Evolutionary conservation across 2,113 vertebrate species (phyloP).

Genomic region (Chunga burmeisteri): DNA sequence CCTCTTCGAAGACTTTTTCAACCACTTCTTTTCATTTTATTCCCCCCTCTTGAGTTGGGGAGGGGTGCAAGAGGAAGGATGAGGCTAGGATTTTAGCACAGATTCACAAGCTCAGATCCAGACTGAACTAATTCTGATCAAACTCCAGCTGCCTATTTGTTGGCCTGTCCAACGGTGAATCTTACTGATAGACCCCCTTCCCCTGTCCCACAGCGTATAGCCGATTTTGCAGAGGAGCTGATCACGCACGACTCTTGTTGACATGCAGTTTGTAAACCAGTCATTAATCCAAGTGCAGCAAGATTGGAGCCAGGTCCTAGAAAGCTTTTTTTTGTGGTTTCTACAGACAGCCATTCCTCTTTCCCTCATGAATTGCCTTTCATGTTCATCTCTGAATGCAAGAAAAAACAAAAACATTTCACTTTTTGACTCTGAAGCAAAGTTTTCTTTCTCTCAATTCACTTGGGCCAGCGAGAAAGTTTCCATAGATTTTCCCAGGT

Average conservation of each 20-base stretch:
- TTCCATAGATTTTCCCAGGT: slow-evolving; percentile 32
- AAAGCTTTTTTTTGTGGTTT: slow-evolving; percentile 22
- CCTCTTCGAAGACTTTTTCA: neutral
- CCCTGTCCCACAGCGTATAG: neutral
- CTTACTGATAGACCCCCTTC: neutral
- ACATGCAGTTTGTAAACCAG: neutral
- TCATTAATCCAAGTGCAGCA: neutral
- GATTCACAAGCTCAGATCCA: neutral
- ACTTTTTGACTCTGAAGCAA: neutral
- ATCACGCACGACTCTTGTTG: neutral
- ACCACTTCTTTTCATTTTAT: neutral
- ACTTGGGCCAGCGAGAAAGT: neutral
- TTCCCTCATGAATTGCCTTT: neutral
- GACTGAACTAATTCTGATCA: neutral
- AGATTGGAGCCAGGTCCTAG: slow-evolving; percentile 6
- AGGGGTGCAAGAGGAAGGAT: neutral
- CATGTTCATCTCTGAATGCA: neutral
- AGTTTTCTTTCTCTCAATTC: neutral
- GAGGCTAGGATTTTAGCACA: neutral
- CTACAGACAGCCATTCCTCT: neutral
- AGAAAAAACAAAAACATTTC: neutral
- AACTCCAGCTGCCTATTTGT: neutral
- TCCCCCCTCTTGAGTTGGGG: neutral
- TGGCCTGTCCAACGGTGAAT: neutral
- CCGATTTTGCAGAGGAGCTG: neutral